phyloP scores from a whole-genome alignment of 2,888 invertebrate species.

The Gymnocheta viridis region DNA sequence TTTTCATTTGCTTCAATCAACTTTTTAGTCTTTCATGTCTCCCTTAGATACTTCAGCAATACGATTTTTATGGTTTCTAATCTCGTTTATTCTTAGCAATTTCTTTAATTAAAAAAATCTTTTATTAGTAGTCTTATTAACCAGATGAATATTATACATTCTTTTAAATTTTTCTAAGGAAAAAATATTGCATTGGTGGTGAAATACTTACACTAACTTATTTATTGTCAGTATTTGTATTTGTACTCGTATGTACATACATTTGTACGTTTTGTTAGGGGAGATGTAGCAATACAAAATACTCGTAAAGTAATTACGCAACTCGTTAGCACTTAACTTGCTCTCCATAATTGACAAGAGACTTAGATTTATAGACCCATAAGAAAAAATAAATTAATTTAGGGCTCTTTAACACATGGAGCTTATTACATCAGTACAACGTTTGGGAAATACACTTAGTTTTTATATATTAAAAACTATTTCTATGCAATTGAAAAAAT shows the following conservation, averaged over 20 bases:
- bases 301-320: constrained; percentile 66
- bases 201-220: not conserved
- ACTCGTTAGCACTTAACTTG: constrained; percentile 57
- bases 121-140: constrained; percentile 15
- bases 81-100: constrained; percentile 34
- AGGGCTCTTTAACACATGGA: not conserved
- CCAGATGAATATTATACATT: constrained; percentile 1
- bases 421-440: not conserved
- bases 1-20: constrained; percentile 4
- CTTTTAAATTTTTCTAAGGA: not conserved
- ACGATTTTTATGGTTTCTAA: constrained; percentile 39
- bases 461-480: no score
- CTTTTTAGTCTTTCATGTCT: not conserved
- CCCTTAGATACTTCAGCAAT: not conserved
- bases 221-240: not conserved
- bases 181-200: constrained; percentile 27
- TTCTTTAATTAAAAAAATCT: constrained; percentile 53
- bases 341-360: constrained; percentile 7
- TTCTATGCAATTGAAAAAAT: no score
- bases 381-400: not conserved
- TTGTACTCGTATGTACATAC: not conserved
- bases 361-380: not conserved
- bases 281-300: constrained; percentile 54
- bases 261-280: not conserved
- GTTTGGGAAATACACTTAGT: no score